These are phyloP conservation scores for Parapsyche elsis DNA, from an alignment of 1,140 invertebrate species.

Conservation along the genomic window DNA sequence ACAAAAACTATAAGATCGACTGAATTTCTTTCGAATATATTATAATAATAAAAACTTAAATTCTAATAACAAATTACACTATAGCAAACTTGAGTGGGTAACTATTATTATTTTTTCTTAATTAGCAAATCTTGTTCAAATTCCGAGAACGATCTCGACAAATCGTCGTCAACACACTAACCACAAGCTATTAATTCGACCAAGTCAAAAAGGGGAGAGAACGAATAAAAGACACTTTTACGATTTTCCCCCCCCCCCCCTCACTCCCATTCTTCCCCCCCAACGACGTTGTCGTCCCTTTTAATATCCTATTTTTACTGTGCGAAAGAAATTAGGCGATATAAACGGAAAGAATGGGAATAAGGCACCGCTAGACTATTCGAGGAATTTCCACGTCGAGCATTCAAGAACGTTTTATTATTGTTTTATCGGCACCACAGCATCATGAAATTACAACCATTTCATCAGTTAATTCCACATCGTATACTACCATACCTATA, in stretches of 20 bases:
- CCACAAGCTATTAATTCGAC: constrained; percentile 6
- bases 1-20: background rate
- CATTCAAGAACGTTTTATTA: constrained; percentile 25
- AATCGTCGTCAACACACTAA: background rate
- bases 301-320: constrained; percentile 8
- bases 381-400: constrained; percentile 18
- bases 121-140: no score
- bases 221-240: constrained; percentile 1
- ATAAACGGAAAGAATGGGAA: background rate
- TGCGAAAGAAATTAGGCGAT: constrained; percentile 26
- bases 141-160: background rate
- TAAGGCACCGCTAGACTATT: background rate
- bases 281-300: background rate
- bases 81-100: no score
- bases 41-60: no score
- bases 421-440: constrained; percentile 6
- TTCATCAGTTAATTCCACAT: background rate
- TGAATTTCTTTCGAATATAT: no score
- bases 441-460: constrained; percentile 19
- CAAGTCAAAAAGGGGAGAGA: background rate
- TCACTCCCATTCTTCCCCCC: background rate
- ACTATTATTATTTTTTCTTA: no score
- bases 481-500: background rate
- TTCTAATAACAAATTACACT: no score
- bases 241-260: background rate